A percentile compares a stretch with the other conserved stretches of the same genome.
Conservation (phyloP, 2,888 invertebrate species). For the Phyllotreta striolata region DNA sequence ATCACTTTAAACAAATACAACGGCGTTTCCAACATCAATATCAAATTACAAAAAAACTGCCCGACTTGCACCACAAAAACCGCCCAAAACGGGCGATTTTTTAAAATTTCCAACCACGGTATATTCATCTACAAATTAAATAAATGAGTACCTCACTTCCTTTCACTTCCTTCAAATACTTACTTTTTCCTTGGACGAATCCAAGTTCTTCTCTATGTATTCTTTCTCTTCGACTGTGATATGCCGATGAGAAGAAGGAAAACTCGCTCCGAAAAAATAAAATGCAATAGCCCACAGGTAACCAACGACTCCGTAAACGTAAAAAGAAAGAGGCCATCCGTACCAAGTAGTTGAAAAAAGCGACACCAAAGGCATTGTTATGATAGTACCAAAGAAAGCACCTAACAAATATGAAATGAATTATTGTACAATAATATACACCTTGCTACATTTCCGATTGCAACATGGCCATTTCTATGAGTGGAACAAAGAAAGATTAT, state of each 20-base stretch:
- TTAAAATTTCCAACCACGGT: constrained; percentile 79
- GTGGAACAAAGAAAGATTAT: no score
- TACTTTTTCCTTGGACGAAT: not conserved
- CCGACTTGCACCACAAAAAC: constrained; percentile 60
- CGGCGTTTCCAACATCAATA: constrained; percentile 43
- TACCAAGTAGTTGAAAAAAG: constrained; percentile 69
- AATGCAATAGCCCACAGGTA: constrained; percentile 68
- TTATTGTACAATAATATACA: no score
- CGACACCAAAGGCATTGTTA: constrained; percentile 76
- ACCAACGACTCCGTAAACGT: constrained; percentile 70
- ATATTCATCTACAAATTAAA: constrained; percentile 55
- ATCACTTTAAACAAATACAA: constrained; percentile 58
- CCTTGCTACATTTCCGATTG: no score
- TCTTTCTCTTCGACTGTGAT: constrained; percentile 68
- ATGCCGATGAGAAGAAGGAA: constrained; percentile 66
- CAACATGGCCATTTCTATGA: no score
- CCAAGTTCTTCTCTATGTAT: constrained; percentile 11
- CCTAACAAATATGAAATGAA: no score
- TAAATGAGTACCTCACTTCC: no score
- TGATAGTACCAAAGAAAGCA: constrained; percentile 77
- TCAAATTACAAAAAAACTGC: constrained; percentile 44
- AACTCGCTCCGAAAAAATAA: constrained; percentile 69
- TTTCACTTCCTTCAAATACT: not conserved
- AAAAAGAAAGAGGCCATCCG: constrained; percentile 82
- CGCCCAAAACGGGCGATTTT: constrained; percentile 79